Conservation (phyloP, 2,888 invertebrate species). For the Antheraea yamamai region DNA sequence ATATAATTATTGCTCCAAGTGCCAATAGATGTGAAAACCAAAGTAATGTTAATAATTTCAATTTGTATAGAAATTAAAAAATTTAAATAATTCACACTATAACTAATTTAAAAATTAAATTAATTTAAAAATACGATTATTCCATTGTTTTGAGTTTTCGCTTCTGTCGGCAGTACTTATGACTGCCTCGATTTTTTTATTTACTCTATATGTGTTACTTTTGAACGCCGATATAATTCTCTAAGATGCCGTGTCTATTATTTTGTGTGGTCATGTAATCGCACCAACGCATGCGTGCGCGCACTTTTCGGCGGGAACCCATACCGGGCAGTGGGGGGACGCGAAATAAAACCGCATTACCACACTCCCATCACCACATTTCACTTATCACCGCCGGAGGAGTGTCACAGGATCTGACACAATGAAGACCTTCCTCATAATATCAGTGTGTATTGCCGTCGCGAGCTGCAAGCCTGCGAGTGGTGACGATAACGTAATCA, state of each 20-base stretch:
- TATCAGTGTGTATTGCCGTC: conserved; percentile 76
- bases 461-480: conserved; percentile 73
- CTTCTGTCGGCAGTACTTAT: no score
- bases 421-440: conserved; percentile 75
- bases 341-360: conserved; percentile 72
- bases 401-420: conserved; percentile 40
- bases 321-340: conserved; percentile 58
- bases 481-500: conserved; percentile 80
- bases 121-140: no score
- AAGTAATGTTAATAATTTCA: no score
- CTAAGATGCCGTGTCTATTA: conserved; percentile 47
- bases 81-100: no score
- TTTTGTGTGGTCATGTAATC: conserved; percentile 21
- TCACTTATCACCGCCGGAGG: conserved; percentile 60
- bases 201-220: neutral
- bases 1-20: no score
- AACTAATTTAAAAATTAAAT: no score
- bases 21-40: no score
- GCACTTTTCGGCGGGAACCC: conserved; percentile 53
- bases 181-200: neutral
- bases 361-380: conserved; percentile 63
- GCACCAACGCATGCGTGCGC: conserved; percentile 44
- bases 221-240: neutral
- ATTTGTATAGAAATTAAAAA: no score
- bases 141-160: no score